Conservation (phyloP, 2,888 invertebrate genomes). For the Sisyra terminalis region DNA sequence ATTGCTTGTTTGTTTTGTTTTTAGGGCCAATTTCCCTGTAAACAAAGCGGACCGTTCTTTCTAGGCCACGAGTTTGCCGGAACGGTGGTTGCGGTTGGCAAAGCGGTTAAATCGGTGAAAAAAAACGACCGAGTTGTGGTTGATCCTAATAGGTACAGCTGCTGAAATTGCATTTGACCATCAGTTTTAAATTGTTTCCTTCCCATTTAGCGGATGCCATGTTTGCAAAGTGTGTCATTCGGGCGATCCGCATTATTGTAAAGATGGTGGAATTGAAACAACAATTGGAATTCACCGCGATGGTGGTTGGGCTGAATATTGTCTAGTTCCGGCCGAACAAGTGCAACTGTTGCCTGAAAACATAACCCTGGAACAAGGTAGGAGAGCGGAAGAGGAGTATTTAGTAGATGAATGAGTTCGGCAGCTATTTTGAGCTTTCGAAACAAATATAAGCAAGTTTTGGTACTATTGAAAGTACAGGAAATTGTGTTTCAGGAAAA, state of each 20-base stretch:
- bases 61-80: conserved; percentile 58
- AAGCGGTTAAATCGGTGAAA: conserved; percentile 34
- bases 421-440: too few species aligned
- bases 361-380: conserved; percentile 41
- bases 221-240: conserved; percentile 42
- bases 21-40: conserved; percentile 51
- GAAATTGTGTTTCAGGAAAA: too few species aligned
- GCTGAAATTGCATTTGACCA: neutral
- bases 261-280: conserved; percentile 37
- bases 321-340: conserved; percentile 39
- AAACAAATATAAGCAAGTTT: too few species aligned
- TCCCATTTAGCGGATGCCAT: conserved; percentile 34
- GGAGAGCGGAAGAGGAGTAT: too few species aligned
- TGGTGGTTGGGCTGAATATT: conserved; percentile 55
- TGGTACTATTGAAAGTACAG: too few species aligned
- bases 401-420: too few species aligned
- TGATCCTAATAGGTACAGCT: conserved; percentile 50
- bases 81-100: conserved; percentile 36
- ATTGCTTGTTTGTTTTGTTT: conserved; percentile 12
- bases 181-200: conserved; percentile 5
- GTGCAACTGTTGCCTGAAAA: conserved; percentile 38
- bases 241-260: conserved; percentile 47
- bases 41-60: conserved; percentile 31
- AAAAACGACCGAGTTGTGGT: conserved; percentile 49
- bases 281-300: conserved; percentile 47